Evolutionary conservation across 64 coral and sea anemone species (phyloP), one percentile per base, ranked within the genome.

Genomic region (Pocillopora verrucosa): DNA sequence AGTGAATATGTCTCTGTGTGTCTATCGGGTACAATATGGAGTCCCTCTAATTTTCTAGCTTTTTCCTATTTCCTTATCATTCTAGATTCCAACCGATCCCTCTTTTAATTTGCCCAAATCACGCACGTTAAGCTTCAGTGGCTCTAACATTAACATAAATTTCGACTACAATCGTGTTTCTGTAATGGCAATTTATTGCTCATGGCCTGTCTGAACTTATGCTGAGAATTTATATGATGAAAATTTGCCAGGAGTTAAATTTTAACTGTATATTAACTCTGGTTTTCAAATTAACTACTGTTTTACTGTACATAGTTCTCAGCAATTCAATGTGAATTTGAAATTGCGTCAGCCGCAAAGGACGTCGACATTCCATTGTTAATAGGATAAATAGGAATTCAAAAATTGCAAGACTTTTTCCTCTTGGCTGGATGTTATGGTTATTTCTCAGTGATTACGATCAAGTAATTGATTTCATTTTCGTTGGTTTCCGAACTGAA

Each of bases 31-130:
- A 3, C 6, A 11, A 3, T 3, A 77, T 62, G 65, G 65, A 13
- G 16, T 37, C 14, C 90, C 90, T n/a, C 59, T 78, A 59, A 62
- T 76, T 61, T 61, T 73, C 25, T 87, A 77, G n/a, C 75, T 56
- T 37, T 6, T n/a, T 10, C 17, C 36, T 77, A 20, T 73, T 22
- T 25, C 19, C 6, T 45, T 45, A 3, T 45, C 6, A 3, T 45
- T 24, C 2, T 24, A 24, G 1, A 10, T 70, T 7, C 1, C 2
- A 24, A 24, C 20, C 19, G 19, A 24, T 24, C 67, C 67, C 11
- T n/a, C 10, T 22, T 70, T 70, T 70, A 70, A 70, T 9, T 6
- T 24, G 20, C 22, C 25, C 67, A 22, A 56, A n/a, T n/a, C 2
- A 85, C 65, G 63, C 60, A 30, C 65, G 64, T 22, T 72, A 56